phyloP scores from a whole-genome alignment of 2,797 vertebrate species.

The Notolabrus celidotus region DNA sequence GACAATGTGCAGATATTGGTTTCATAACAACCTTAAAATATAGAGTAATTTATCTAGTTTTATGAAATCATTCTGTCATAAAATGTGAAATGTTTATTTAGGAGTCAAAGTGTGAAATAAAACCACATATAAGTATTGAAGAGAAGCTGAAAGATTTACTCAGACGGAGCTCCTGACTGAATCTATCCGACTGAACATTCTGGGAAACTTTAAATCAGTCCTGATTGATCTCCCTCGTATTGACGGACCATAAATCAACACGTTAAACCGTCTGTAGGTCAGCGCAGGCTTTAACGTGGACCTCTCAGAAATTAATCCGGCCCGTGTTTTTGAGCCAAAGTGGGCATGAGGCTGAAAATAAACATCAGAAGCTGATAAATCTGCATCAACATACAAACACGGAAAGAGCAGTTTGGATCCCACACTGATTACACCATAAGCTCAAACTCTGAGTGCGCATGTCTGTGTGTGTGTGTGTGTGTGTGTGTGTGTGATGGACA shows the following conservation, averaged over 20 bases:
- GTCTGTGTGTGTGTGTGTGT: slow-evolving; percentile 19
- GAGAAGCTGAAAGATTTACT: neutral
- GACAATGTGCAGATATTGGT: too few relatives aligned
- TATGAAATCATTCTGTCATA: too few relatives aligned
- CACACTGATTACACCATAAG: slow-evolving; percentile 62
- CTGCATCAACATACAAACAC: slow-evolving; percentile 30
- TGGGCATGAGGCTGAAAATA: slow-evolving; percentile 26
- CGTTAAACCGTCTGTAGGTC: neutral
- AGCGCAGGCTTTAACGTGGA: neutral
- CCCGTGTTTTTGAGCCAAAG: slow-evolving; percentile 30
- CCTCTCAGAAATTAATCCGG: slow-evolving; percentile 29
- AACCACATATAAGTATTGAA: too few relatives aligned
- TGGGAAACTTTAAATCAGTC: neutral
- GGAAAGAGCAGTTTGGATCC: slow-evolving; percentile 49
- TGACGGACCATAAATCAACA: neutral
- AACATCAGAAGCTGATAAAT: slow-evolving; percentile 43
- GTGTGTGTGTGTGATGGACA: neutral
- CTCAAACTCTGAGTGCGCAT: slow-evolving; percentile 5
- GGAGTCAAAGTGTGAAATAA: too few relatives aligned
- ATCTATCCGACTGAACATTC: neutral
- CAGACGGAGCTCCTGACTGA: neutral
- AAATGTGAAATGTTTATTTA: too few relatives aligned
- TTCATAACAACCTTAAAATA: too few relatives aligned
- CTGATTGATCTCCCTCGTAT: neutral
- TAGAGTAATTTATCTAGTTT: too few relatives aligned